These are phyloP conservation scores for Dromiciops gliroides DNA, from an alignment of 2,113 vertebrate genomes.

Conservation along the genomic window DNA sequence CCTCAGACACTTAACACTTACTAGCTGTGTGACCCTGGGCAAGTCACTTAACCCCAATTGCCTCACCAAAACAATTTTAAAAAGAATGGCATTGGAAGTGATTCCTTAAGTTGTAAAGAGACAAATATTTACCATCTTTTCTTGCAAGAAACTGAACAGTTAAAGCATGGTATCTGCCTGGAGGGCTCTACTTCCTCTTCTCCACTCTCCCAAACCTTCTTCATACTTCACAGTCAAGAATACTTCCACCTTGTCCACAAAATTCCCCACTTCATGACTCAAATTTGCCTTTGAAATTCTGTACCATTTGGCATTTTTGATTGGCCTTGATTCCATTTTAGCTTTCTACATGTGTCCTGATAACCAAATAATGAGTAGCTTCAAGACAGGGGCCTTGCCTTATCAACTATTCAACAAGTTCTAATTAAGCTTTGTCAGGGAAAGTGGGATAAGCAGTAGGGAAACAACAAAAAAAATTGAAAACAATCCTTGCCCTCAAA, in stretches of 20 bases:
- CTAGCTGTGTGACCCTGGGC: no score
- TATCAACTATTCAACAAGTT: not conserved
- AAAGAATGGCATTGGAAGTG: not conserved
- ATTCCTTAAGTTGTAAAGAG: not conserved
- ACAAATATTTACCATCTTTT: not conserved
- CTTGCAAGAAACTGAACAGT: not conserved
- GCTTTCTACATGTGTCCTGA: not conserved
- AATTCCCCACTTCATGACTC: not conserved
- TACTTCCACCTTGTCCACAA: not conserved
- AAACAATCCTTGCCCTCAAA: not conserved
- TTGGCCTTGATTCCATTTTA: not conserved
- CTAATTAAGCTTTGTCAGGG: no score
- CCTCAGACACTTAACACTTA: no score
- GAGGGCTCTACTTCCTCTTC: not conserved
- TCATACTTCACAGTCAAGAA: not conserved
- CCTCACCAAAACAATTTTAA: no score
- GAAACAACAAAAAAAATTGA: not conserved
- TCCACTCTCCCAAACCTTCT: not conserved
- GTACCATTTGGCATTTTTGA: not conserved
- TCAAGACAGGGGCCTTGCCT: not conserved
- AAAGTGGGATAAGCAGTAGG: not conserved
- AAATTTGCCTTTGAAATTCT: not conserved
- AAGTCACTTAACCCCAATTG: no score
- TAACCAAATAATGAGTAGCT: not conserved
- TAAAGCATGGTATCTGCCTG: not conserved